phyloP scores from a whole-genome alignment of 2,888 invertebrate genomes.

The Lithophane socia region DNA sequence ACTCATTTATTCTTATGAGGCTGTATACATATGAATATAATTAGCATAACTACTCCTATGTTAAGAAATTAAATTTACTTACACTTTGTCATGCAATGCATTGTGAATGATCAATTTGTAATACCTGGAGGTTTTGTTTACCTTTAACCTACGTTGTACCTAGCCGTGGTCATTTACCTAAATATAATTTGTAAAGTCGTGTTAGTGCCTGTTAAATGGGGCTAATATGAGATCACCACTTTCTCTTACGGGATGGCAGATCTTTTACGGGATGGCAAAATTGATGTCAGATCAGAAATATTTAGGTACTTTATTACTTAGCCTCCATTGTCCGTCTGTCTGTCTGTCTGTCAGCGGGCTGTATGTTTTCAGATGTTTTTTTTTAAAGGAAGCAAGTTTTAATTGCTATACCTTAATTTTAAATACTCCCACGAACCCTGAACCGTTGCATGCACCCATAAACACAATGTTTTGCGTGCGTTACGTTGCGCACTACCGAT shows the following conservation, averaged over 20 bases:
- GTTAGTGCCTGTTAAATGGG: neutral
- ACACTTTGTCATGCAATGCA: neutral
- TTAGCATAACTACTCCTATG: neutral
- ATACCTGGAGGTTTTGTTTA: no score
- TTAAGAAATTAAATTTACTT: neutral
- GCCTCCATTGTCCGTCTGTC: no score
- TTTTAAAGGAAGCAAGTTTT: no score
- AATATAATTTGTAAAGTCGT: neutral
- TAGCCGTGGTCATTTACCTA: neutral
- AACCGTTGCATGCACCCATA: no score
- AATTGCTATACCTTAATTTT: no score
- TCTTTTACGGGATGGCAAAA: neutral
- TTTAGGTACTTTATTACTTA: neutral
- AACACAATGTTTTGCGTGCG: no score
- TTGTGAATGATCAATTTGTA: neutral
- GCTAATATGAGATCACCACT: neutral
- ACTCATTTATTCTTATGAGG: neutral
- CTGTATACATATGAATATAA: neutral
- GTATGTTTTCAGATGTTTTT: no score
- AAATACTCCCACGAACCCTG: no score
- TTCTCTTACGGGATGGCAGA: no score
- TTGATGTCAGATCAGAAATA: neutral
- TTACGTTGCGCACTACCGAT: no score
- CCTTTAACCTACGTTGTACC: neutral
- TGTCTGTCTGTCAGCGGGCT: no score